Evolutionary conservation across 2,797 vertebrate species (phyloP).

Genomic region (Salarias fasciatus): DNA sequence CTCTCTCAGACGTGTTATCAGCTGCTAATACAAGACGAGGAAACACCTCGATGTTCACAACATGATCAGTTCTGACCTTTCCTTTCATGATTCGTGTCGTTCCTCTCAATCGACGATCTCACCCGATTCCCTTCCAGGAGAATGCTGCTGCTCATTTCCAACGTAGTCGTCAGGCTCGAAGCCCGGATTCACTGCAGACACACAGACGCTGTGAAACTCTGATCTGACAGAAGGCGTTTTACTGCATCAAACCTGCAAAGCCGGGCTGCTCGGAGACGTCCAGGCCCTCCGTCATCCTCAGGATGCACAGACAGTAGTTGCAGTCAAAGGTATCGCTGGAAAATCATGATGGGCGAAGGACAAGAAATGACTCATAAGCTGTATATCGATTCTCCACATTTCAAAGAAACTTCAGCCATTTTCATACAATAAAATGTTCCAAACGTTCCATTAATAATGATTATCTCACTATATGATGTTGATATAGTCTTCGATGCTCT

Average conservation of each 20-base stretch:
- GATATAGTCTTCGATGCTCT: slow-evolving; percentile 78
- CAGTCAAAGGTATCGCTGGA: slow-evolving; percentile 82
- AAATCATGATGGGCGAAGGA: neutral
- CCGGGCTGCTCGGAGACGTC: slow-evolving; percentile 75
- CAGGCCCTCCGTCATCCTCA: slow-evolving; percentile 79
- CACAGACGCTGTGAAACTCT: too few species aligned
- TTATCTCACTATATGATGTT: slow-evolving; percentile 80
- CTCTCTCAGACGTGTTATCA: slow-evolving; percentile 31
- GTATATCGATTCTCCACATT: too few species aligned
- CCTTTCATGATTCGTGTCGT: too few species aligned
- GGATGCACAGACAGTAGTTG: slow-evolving; percentile 79
- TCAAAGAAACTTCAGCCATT: too few species aligned
- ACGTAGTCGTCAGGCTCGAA: slow-evolving; percentile 69
- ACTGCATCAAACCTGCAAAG: slow-evolving; percentile 69
- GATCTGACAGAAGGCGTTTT: too few species aligned
- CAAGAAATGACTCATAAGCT: too few species aligned
- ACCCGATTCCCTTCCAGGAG: slow-evolving; percentile 64
- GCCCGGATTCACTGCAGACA: slow-evolving; percentile 67
- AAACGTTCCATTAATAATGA: neutral
- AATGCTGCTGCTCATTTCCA: slow-evolving; percentile 49
- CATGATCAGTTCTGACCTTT: too few species aligned
- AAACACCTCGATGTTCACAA: too few species aligned
- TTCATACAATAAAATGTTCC: too few species aligned
- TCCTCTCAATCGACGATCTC: too few species aligned
- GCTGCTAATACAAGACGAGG: slow-evolving; percentile 17